phyloP scores from a whole-genome alignment of 2,888 invertebrate genomes.

The Acrobasis repandana region DNA sequence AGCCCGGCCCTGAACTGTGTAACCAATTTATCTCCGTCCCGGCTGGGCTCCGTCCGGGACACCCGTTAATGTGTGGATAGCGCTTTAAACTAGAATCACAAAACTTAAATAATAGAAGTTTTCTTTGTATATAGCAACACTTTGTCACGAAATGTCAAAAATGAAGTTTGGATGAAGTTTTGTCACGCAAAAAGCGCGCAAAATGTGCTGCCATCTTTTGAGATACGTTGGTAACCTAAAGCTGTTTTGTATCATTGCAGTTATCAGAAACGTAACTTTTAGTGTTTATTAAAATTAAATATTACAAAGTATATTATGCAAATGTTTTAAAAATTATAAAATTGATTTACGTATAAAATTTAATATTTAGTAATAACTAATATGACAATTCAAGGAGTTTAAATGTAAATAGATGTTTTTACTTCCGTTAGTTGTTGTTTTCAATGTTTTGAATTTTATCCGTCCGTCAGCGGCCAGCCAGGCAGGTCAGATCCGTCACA shows the following conservation, averaged over 20 bases:
- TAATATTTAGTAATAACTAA: background rate
- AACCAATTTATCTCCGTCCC: too few species aligned
- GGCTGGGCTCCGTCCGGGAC: too few species aligned
- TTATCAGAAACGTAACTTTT: background rate
- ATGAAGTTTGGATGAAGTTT: slow-evolving; percentile 45
- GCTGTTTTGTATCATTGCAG: slow-evolving; percentile 38
- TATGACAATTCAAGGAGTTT: background rate
- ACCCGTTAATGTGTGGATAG: too few species aligned
- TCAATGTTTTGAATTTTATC: background rate
- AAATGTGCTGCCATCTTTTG: slow-evolving; percentile 58
- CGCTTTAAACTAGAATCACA: too few species aligned
- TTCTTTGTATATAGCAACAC: slow-evolving; percentile 45
- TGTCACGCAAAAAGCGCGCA: slow-evolving; percentile 61
- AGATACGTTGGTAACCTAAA: slow-evolving; percentile 4
- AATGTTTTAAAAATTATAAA: too few species aligned
- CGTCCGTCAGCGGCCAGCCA: background rate
- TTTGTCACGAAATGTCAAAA: slow-evolving; percentile 48
- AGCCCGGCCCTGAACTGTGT: too few species aligned
- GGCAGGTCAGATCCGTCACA: background rate
- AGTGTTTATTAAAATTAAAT: background rate
- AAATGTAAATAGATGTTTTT: background rate
- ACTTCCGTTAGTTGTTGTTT: background rate
- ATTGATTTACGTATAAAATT: too few species aligned
- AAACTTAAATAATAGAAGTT: slow-evolving; percentile 27
- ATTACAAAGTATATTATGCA: too few species aligned